These are phyloP conservation scores for Holothuria scabra DNA, from an alignment of 53 echinoderm and acorn worm species.

Conservation along the genomic window DNA sequence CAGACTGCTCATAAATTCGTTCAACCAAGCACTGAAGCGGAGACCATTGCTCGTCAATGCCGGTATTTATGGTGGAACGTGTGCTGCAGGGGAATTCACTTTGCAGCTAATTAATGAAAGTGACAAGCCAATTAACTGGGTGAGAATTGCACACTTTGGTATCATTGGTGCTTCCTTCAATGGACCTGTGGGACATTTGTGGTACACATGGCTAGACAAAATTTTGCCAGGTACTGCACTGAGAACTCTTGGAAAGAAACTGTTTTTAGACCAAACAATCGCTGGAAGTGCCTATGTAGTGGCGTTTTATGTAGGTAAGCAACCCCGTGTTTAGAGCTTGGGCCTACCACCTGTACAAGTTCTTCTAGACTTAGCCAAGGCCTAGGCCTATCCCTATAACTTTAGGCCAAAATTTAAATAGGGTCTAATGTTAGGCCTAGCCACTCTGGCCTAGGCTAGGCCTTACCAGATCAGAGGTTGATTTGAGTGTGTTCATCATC, in stretches of 20 bases:
- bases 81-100: conserved; percentile 76
- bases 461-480: no score
- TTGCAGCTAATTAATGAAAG: conserved; percentile 80
- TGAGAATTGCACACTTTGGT: conserved; percentile 67
- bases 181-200: conserved; percentile 85
- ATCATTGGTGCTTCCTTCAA: conserved; percentile 80
- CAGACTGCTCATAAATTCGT: conserved; percentile 31
- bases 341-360: no score
- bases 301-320: conserved; percentile 83
- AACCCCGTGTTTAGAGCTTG: no score
- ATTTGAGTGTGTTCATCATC: no score
- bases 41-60: conserved; percentile 78
- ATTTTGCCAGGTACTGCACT: conserved; percentile 67
- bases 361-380: no score
- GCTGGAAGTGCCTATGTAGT: conserved; percentile 68
- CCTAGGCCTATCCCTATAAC: no score
- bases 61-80: conserved; percentile 82
- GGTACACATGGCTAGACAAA: conserved; percentile 90
- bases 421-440: no score
- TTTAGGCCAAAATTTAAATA: no score
- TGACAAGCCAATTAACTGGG: conserved; percentile 65
- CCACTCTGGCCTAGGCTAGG: no score
- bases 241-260: conserved; percentile 74
- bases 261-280: conserved; percentile 73
- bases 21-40: conserved; percentile 50